Conservation (phyloP, 2,888 invertebrate species). For the Synergus umbraculus region DNA sequence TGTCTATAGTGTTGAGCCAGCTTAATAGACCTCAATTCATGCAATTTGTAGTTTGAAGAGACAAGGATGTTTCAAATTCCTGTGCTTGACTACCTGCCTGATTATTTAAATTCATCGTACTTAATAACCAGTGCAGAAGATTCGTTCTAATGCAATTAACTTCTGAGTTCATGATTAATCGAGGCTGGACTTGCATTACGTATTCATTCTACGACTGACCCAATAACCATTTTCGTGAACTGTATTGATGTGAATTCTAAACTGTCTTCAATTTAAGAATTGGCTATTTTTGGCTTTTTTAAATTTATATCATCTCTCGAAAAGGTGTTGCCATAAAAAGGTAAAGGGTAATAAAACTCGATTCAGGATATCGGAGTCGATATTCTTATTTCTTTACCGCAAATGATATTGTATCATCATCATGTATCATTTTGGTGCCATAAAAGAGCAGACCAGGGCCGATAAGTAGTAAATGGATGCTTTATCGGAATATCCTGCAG, state of each 20-base stretch:
- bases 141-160: neutral
- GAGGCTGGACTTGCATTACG: constrained; percentile 3
- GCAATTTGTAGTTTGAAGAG: constrained; percentile 27
- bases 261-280: neutral
- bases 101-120: neutral
- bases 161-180: constrained; percentile 2
- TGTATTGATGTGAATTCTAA: neutral
- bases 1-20: too few species aligned
- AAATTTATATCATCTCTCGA: neutral
- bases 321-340: neutral
- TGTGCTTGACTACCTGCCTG: neutral
- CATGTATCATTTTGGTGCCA: neutral
- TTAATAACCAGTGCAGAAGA: neutral
- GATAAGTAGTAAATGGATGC: constrained; percentile 21
- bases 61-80: constrained; percentile 16
- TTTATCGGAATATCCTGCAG: constrained; percentile 37
- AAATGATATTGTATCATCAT: constrained; percentile 14
- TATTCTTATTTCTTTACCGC: neutral
- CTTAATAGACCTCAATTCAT: too few species aligned
- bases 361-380: neutral
- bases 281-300: neutral
- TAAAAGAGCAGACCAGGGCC: neutral
- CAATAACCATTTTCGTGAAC: neutral
- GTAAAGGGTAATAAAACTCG: neutral
- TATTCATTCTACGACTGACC: constrained; percentile 1